Evolutionary conservation across 1,140 invertebrate genomes (phyloP), one percentile per base, ranked within the genome.

Genomic region (Drosophila mojavensis): DNA sequence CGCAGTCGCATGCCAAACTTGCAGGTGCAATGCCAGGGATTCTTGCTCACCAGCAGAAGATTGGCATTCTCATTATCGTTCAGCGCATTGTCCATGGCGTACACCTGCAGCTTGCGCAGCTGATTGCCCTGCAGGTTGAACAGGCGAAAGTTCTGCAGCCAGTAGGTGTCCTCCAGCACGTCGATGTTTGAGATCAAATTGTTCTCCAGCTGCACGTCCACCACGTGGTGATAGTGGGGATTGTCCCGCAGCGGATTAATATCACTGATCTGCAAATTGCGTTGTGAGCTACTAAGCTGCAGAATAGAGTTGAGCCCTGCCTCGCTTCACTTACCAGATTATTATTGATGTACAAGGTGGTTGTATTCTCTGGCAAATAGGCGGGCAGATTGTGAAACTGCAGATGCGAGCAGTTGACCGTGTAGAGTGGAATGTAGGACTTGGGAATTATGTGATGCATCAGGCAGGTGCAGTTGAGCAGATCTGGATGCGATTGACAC

Each of bases 1-100:
- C 96, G 95, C 79, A 97, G 96, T 26, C 94, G 93, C 13, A 96
- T 96, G 5, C 95, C 96, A 80, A 96, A 97, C 39, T 94, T 93
- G 74, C 97, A 97, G 79, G 97, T 96, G 86, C 97, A 97, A 62
- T 94, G 93, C 96, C 96, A 97, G 0, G 96, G 95, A 93, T 97
- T 97, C 45, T 94, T 93, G 3, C 96, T 96, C 0, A 97, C 93
- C 78, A 94, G 94, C 13, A 97, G 92, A 13, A 94, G 91, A 65
- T 94, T 94, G 67, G 95, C 95, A 75, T 96, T 95, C 47, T 93
- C 92, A 81, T 96, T 97, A 47, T 94, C 94, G 65, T 95, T 93
- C n/a, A 97, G 93, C 1, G 95, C 95, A 82, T 96, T 95, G 82
- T 97, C 96, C 47, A 97, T 91, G 0, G 95, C 96, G 86, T 96